Base-by-base conservation (phyloP, 2,113 vertebrate genomes). In the Bufo bufo region DNA sequence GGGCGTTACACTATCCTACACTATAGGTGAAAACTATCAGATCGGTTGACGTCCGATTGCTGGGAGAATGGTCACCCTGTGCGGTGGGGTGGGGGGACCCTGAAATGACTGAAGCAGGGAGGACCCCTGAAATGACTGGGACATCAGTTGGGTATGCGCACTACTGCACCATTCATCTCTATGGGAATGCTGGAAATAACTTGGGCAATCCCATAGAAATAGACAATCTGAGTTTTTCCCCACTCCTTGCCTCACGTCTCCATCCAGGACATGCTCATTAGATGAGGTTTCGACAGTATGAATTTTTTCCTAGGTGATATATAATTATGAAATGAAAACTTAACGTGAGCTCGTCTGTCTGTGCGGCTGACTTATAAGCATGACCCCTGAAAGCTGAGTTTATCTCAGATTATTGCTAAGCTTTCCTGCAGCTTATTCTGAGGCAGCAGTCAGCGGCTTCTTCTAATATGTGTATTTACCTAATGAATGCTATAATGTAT, bases 401-500 rank as follows among this genome's bases (percentile, higher is more conserved):
- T 71, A 80, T 78, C 63, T 56, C 20, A 80, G 77, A 87, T 87
- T 80, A 80, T 58, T 69, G 63, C 50, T 87, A 71, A 87, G 50
- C 85, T 80, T 87, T 87, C 59, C 85, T 54, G 61, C 47, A 78
- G 85, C 74, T 86, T 78, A 86, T 78, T 59, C 85, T 79, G 79
- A 86, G 59, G 75, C 85, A 52, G 71, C 52, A 61, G 33, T 85
- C 71, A 77, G 74, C 61, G 74, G 58, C 58, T 33, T 58, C 58
- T 75, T 66, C 13, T 86, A 78, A 86, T 50, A 86, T 66, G 74
- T 61, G 85, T 86, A 86, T 86, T 86, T 86, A 78, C 74, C 72
- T 77, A 86, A 86, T 77, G 72, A 65, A 43, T 86, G 58, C 74
- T 63, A 77, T 86, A 65, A 86, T 86, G 58, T 78, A 78, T 86